phyloP scores from a whole-genome alignment of 2,797 vertebrate genomes.

The Rousettus madagascariensis region DNA sequence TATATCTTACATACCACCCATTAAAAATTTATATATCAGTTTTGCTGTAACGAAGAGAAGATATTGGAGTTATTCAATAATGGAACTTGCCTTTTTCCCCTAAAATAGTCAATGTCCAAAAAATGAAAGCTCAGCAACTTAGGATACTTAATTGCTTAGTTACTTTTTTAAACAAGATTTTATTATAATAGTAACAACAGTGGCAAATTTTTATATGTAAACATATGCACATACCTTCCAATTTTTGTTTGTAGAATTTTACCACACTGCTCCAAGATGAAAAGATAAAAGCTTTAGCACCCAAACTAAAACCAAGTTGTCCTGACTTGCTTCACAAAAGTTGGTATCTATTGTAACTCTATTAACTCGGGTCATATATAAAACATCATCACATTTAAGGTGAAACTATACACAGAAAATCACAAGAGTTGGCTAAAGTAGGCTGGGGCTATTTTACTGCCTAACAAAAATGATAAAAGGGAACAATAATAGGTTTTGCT shows the following conservation, averaged over 20 bases:
- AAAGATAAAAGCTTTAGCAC: slow-evolving; percentile 30
- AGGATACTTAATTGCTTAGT: slow-evolving; percentile 2
- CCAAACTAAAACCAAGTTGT: neutral
- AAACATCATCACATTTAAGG: neutral
- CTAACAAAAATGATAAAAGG: neutral
- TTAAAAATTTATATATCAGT: neutral
- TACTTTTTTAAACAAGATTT: slow-evolving; percentile 39
- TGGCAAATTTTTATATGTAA: neutral
- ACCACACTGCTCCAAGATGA: neutral
- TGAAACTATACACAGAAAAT: slow-evolving; percentile 29
- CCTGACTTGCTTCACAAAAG: neutral
- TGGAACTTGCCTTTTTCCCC: neutral
- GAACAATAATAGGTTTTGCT: neutral
- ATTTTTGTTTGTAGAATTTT: slow-evolving; percentile 22
- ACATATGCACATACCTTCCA: neutral
- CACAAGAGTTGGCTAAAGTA: neutral
- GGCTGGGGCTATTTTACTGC: neutral
- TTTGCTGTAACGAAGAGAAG: neutral
- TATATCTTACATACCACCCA: neutral
- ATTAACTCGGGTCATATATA: neutral
- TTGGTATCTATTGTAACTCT: neutral
- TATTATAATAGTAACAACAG: slow-evolving; percentile 9
- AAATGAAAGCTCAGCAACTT: slow-evolving; percentile 25
- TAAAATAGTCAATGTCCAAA: slow-evolving; percentile 34
- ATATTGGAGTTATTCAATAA: neutral